A percentile compares a stretch with the other conserved stretches of the same genome.
Conservation (phyloP, 2,797 vertebrate genomes). For the Hylomyscus alleni region DNA sequence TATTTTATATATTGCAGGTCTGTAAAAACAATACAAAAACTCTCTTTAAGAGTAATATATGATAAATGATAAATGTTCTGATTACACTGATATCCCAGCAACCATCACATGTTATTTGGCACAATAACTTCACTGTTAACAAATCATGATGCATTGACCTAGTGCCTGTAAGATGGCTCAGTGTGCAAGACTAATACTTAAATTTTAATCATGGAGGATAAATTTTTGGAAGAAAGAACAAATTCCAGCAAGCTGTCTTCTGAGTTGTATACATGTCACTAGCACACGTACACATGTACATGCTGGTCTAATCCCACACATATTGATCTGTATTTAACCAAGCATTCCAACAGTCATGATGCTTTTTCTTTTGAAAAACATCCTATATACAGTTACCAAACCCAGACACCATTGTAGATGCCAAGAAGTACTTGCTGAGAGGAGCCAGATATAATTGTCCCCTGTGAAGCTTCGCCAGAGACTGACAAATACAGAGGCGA, state of each 20-base stretch:
- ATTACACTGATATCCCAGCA: neutral
- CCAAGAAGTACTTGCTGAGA: no score
- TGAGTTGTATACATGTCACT: no score
- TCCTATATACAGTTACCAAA: no score
- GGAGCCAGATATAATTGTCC: no score
- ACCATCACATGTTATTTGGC: neutral
- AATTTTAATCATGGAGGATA: no score
- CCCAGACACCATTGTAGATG: no score
- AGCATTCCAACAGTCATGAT: neutral
- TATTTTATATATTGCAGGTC: neutral
- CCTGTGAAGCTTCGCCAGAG: no score
- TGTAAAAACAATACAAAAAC: neutral
- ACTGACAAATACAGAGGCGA: no score
- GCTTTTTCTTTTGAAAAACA: neutral
- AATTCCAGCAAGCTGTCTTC: neutral
- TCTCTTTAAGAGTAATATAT: neutral
- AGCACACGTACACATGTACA: neutral
- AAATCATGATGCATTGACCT: neutral
- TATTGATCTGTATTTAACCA: conserved; percentile 3
- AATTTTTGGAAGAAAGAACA: neutral
- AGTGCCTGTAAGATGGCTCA: no score
- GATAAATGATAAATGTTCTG: neutral
- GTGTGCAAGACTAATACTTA: neutral
- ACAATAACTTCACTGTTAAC: neutral
- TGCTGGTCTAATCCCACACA: neutral